Percentiles rank a stretch among this genome's conserved stretches.
Conservation (phyloP, 2,113 vertebrate species). For the Scatophagus argus region DNA sequence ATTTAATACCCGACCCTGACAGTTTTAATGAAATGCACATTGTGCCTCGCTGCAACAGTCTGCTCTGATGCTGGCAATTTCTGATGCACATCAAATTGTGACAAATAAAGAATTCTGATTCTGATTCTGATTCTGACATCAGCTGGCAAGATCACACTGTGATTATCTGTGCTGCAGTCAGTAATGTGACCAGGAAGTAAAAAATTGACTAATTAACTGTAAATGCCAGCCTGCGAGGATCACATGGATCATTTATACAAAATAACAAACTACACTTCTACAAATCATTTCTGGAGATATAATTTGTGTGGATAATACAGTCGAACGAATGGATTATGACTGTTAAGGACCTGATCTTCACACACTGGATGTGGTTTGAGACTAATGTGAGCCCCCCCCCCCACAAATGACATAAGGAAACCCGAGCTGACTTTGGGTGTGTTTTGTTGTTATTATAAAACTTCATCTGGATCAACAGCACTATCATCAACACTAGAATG, state of each 20-base stretch:
- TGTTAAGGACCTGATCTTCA: too few relatives aligned
- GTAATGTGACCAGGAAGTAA: not conserved
- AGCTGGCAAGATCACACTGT: not conserved
- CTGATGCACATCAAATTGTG: not conserved
- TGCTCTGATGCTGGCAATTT: slow-evolving; percentile 12
- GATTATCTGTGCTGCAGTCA: not conserved
- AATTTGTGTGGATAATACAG: too few relatives aligned
- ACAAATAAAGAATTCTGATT: too few relatives aligned
- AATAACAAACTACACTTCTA: not conserved
- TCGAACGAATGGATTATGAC: too few relatives aligned
- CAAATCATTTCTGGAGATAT: too few relatives aligned
- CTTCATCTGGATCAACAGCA: too few relatives aligned
- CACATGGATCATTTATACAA: not conserved
- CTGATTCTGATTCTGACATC: too few relatives aligned
- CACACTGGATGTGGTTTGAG: too few relatives aligned
- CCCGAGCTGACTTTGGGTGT: not conserved
- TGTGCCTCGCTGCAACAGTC: not conserved
- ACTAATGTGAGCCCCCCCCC: too few relatives aligned
- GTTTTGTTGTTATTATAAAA: too few relatives aligned
- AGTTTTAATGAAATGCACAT: slow-evolving; percentile 26
- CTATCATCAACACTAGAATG: not conserved
- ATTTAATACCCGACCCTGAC: slow-evolving; percentile 19
- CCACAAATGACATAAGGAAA: not conserved
- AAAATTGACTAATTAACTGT: not conserved
- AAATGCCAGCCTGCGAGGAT: not conserved